Base-by-base conservation (phyloP, 35 echinoderm and acorn worm species). In the Apostichopus japonicus region DNA sequence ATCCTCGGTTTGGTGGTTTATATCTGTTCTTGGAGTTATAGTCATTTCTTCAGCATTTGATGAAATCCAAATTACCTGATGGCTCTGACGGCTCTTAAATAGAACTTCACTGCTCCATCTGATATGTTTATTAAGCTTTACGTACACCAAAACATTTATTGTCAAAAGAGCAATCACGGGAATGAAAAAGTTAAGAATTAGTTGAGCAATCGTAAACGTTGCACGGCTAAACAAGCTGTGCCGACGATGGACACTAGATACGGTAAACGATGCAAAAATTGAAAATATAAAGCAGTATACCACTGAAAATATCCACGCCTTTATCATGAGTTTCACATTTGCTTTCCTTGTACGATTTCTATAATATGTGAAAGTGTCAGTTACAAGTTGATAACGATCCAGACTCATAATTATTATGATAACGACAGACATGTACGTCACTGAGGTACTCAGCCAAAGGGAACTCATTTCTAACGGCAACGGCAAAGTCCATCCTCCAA, bases 381-480 rank as follows among this genome's bases (percentile, higher is more conserved):
- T 57, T 5, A 87, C 83, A 11, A 87, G 54, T 24, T 57, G 83
- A 87, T 87, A 87, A 56, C 83, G 54, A 59, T 87, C 83, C 10
- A 55, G 61, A 65, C 83, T 87, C 83, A 87, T 87, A 24, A 87
- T 14, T 24, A 87, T 87, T 65, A 87, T 44, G 23, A 87, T 59
- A 11, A 61, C 6, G 9, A 61, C 0, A 17, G 54, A 87, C 83
- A 87, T 87, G 15, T 11, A 61, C 56, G 53, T 15, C 17, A 22
- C 27, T 87, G 83, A 10, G 6, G 53, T 24, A 1, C 6, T 17
- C 14, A 87, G 61, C 54, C 59, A 87, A 56, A 87, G 21, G 11
- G 8, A 11, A 17, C 10, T 6, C 6, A 61, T n/a, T 87, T 24
- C 14, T 10, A 87, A 55, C 17, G 23, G 27, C 16, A 55, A 24